Base-by-base conservation (phyloP, 2,113 vertebrate species). In the Proteles cristata region DNA sequence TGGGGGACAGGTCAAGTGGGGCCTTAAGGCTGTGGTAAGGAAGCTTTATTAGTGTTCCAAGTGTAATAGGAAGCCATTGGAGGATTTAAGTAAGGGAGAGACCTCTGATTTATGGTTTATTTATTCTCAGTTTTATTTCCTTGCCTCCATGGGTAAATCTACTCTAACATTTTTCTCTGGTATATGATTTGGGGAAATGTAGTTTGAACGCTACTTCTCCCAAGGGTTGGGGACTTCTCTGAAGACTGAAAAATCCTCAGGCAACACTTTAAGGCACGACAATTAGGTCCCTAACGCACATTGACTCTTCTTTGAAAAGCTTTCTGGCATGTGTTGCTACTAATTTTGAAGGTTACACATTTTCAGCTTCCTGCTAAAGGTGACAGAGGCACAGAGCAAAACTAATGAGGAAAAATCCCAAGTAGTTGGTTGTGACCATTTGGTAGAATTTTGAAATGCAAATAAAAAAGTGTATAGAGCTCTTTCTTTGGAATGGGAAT, bases 381-480 rank as follows among this genome's bases (percentile, higher is more conserved):
- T 97, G 96, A 97, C 61, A 93, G 84, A 97, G 80, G 85, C 73
- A 50, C 83, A 73, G 58, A 92, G 74, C 89, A 83, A 96, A 96
- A 93, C 93, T 83, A 97, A 97, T 97, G 94, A 97, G 95, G 84
- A 90, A 87, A 95, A 83, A 65, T 94, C 90, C 74, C 35, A 84
- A 90, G 33, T 76, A 74, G 94, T 71, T 92, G 73, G 89, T 90
- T 66, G 69, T 0, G 63, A 58, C 86, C 87, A 68, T 97, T 94
- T 96, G 92, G 88, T 85, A 77, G 95, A 85, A 50, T 88, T 97
- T 97, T 90, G 95, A 96, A 97, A 97, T 92, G 87, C 92, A 96
- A 93, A 96, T 95, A 73, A 2, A 79, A 86, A 88, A 39, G 50
- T 31, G 3, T 35, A 79, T 88, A 12, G 7, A 58, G 48, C 48